These are phyloP conservation scores for Myioborus melanocephalus DNA, from an alignment of 2,797 vertebrate genomes.

Conservation along the genomic window DNA sequence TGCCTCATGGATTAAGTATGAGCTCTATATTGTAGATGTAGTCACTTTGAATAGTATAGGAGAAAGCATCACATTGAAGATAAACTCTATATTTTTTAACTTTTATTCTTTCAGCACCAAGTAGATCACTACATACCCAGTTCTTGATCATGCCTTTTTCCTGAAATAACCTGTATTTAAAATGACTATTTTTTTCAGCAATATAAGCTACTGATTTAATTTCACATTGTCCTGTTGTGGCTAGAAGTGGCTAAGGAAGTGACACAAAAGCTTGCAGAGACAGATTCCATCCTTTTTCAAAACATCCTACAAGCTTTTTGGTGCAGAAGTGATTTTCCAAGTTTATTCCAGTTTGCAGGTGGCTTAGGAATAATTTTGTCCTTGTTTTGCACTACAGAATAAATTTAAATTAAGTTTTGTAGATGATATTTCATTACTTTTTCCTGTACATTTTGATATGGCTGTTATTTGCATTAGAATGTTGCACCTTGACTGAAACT, in stretches of 20 bases:
- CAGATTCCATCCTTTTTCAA: not conserved
- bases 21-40: conserved; percentile 14
- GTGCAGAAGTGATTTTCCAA: not conserved
- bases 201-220: not conserved
- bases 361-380: not conserved
- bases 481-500: not conserved
- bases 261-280: not conserved
- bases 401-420: not conserved
- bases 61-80: not conserved
- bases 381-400: not conserved
- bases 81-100: not conserved
- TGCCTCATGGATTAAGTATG: conserved; percentile 59
- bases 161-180: not conserved
- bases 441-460: not conserved
- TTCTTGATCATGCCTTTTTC: not conserved
- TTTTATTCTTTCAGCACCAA: not conserved
- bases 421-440: not conserved
- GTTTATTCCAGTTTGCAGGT: not conserved
- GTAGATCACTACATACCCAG: not conserved
- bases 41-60: not conserved
- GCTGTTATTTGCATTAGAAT: not conserved
- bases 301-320: not conserved
- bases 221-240: not conserved
- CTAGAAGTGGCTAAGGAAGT: not conserved
- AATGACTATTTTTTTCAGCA: not conserved